Conservation (phyloP, 2,797 vertebrate species). For the Galaxias olidus region DNA sequence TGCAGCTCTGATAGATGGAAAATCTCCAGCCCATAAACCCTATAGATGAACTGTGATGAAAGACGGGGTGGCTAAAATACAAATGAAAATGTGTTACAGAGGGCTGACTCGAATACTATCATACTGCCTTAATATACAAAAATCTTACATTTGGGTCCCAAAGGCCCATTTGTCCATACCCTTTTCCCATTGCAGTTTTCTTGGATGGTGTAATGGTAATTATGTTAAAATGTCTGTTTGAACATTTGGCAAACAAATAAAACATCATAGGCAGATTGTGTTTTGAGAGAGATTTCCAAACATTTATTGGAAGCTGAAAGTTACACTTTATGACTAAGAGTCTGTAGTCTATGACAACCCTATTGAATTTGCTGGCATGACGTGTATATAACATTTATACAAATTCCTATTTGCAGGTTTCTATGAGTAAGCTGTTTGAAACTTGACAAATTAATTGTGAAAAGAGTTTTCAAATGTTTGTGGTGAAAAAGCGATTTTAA, state of each 20-base stretch:
- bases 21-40: background rate
- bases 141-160: constrained; percentile 35
- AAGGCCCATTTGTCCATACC: constrained; percentile 31
- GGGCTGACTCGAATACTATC: constrained; percentile 62
- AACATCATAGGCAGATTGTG: background rate
- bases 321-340: background rate
- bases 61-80: background rate
- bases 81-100: constrained; percentile 38
- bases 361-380: constrained; percentile 21
- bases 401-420: constrained; percentile 37
- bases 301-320: background rate
- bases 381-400: constrained; percentile 64
- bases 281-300: constrained; percentile 8
- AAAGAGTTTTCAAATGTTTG: background rate
- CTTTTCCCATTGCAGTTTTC: constrained; percentile 33
- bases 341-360: constrained; percentile 2
- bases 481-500: background rate
- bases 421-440: constrained; percentile 35
- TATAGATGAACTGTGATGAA: constrained; percentile 1
- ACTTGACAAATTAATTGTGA: constrained; percentile 16
- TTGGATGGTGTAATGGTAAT: background rate
- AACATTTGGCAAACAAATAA: background rate
- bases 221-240: constrained; percentile 34
- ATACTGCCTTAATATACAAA: constrained; percentile 67
- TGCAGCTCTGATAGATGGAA: constrained; percentile 22